Evolutionary conservation across 1,140 invertebrate genomes (phyloP).

Genomic region (Drosophila tropicalis): DNA sequence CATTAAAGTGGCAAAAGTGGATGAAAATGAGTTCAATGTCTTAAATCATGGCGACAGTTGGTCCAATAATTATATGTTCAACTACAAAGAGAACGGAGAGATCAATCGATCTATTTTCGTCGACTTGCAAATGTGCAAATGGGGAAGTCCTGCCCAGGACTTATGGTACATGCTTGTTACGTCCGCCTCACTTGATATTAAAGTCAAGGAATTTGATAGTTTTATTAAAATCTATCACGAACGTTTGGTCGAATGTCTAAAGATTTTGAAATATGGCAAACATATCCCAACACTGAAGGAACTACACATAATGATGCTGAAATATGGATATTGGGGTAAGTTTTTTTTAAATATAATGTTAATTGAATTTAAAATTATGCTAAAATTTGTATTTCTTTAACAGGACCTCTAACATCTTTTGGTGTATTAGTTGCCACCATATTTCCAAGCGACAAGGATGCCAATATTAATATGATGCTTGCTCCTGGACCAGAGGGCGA

Average conservation of each 20-base stretch:
- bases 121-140: conserved; percentile 65
- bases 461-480: conserved; percentile 57
- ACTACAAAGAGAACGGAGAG: conserved; percentile 75
- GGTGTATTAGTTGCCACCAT: conserved; percentile 40
- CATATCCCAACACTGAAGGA: conserved; percentile 54
- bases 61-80: conserved; percentile 83
- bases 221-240: conserved; percentile 69
- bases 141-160: conserved; percentile 65
- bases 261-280: conserved; percentile 57
- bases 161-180: conserved; percentile 65
- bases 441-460: conserved; percentile 58
- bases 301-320: conserved; percentile 59
- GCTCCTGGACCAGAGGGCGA: conserved; percentile 56
- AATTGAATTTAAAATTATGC: neutral
- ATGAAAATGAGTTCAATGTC: conserved; percentile 85
- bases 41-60: conserved; percentile 87
- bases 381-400: neutral
- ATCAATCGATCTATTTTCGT: conserved; percentile 59
- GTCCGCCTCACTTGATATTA: conserved; percentile 57
- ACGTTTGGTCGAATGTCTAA: conserved; percentile 51
- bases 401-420: conserved; percentile 45
- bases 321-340: conserved; percentile 62
- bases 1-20: conserved; percentile 33
- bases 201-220: conserved; percentile 64
- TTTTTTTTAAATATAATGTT: neutral